phyloP scores from a whole-genome alignment of 2,888 invertebrate species.

The Allolobophora icterica region DNA sequence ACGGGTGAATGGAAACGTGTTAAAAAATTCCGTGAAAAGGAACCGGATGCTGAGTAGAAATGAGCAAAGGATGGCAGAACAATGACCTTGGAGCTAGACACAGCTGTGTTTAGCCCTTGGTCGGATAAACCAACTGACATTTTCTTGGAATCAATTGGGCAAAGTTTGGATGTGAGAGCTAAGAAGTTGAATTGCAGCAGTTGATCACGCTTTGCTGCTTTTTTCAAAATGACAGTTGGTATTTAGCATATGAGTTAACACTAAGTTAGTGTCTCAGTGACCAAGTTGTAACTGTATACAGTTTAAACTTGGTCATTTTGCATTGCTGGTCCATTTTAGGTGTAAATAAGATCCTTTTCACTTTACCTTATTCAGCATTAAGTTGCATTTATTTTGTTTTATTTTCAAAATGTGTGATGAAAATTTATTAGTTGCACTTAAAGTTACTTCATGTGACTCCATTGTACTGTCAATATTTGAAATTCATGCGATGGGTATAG shows the following conservation, averaged over 20 bases:
- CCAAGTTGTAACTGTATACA: not conserved
- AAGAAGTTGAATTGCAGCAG: not conserved
- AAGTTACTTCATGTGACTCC: not conserved
- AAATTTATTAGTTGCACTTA: not conserved
- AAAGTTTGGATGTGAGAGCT: not conserved
- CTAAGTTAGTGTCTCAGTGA: not conserved
- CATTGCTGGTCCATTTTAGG: constrained; percentile 1
- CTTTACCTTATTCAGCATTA: constrained; percentile 14
- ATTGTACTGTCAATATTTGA: not conserved
- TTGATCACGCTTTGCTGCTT: not conserved
- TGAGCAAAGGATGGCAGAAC: not conserved
- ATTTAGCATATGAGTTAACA: not conserved
- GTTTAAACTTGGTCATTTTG: not conserved
- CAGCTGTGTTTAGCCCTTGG: not conserved
- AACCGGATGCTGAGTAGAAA: constrained; percentile 42
- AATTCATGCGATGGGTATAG: no score
- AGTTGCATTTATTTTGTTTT: constrained; percentile 17
- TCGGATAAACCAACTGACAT: not conserved
- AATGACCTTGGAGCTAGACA: not conserved
- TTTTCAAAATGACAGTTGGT: not conserved
- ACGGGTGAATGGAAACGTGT: constrained; percentile 96
- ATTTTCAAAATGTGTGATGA: not conserved
- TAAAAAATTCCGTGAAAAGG: constrained; percentile 80
- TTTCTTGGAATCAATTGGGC: not conserved
- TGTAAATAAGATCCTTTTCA: constrained; percentile 2